Conservation (phyloP, 2,113 vertebrate species). For the Sminthopsis crassicaudata region DNA sequence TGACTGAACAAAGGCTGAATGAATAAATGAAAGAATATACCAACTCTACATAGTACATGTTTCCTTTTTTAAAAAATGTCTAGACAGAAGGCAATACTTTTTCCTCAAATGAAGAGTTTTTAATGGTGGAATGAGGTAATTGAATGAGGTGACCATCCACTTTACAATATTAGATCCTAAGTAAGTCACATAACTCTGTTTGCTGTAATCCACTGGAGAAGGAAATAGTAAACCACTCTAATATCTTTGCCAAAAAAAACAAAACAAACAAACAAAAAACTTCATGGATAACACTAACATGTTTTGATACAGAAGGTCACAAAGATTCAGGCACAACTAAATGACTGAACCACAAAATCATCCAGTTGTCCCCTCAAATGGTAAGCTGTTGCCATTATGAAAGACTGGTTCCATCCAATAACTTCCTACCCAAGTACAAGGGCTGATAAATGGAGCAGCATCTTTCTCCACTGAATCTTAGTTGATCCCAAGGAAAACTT, state of each 20-base stretch:
- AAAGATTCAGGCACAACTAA: not conserved
- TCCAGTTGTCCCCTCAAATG: not conserved
- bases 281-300: not conserved
- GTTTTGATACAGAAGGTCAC: not conserved
- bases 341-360: not conserved
- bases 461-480: conserved; percentile 21
- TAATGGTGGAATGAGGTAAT: not conserved
- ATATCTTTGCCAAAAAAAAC: not conserved
- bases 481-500: conserved; percentile 55
- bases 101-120: not conserved
- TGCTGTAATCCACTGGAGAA: not conserved
- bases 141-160: not conserved
- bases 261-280: not conserved
- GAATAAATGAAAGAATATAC: not conserved
- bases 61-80: not conserved
- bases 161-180: not conserved
- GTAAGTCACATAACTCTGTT: not conserved
- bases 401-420: conserved; percentile 23
- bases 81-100: not conserved
- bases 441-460: not conserved
- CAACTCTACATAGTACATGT: not conserved
- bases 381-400: not conserved
- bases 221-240: not conserved
- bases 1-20: not conserved
- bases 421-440: not conserved